Base-by-base conservation (phyloP, 2,888 invertebrate species). In the Dolomedes plantarius region DNA sequence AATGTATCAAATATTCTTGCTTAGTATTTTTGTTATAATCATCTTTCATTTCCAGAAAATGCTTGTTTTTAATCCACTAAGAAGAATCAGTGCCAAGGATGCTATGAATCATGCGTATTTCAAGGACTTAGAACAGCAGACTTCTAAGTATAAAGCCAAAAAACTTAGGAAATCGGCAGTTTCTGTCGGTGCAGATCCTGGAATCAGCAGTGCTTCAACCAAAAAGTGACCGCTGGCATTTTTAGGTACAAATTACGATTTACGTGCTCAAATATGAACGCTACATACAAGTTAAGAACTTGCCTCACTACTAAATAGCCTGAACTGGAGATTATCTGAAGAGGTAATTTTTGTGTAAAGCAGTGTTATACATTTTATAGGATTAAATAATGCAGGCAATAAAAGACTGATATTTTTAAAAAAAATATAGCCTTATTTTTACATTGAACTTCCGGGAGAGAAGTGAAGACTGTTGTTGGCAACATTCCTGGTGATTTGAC, bases 51-150 rank as follows among this genome's bases (percentile, higher is more conserved):
- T 92, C 39, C 92, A 95, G 95, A 94, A 93, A 91, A 95, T 97
- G 95, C 93, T 97, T 32, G 93, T 94, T 11, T 97, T 97, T 91
- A 94, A 96, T 90, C 95, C 96, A 7, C 92, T 93, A n/a, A 93
- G 94, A 89, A 93, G 97, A 81, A 94, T 96, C 50, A 95, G 95
- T 0, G 96, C 97, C 0, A 91, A 94, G 87, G 94, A 95, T 90
- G 96, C 97, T 69, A 92, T 97, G 77, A 93, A 94, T 79, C 97
- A 97, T 90, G 93, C 94, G 0, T 97, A 95, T 91, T 97, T 97
- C 91, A 89, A 89, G 65, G 89, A 89, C 31, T 89, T 89, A 41
- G 89, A 87, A 80, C 41, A 86, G n/a, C 83, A 88, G 75, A 82
- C 87, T 13, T 85, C 88, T n/a, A 67, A 68, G 28, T 81, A 82